Conservation (phyloP, 2,797 vertebrate genomes). For the Gambusia yucatana region DNA sequence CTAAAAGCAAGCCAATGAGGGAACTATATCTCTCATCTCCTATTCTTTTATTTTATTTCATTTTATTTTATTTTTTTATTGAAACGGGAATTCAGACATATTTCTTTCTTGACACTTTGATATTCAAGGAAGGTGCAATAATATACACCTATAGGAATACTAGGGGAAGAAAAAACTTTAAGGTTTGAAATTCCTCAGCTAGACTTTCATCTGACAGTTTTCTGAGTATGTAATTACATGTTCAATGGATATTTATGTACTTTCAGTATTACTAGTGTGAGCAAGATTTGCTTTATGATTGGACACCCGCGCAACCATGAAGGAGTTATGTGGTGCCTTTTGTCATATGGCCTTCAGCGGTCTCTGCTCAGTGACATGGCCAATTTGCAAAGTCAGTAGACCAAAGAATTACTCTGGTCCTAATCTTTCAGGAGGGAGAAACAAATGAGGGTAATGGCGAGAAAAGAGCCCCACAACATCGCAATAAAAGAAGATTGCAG, state of each 20-base stretch:
- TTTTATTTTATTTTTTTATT: neutral
- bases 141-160: neutral
- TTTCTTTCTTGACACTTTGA: neutral
- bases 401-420: constrained; percentile 76
- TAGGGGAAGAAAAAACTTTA: neutral
- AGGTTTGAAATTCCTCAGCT: neutral
- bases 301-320: neutral
- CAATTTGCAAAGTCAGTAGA: constrained; percentile 80
- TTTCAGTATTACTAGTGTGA: neutral
- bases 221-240: neutral
- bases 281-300: constrained; percentile 1
- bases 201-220: neutral
- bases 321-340: neutral
- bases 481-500: neutral
- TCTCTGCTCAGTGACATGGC: constrained; percentile 62
- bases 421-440: constrained; percentile 68
- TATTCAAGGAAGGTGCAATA: neutral
- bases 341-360: neutral
- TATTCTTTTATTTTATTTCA: neutral
- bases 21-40: neutral
- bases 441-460: neutral
- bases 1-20: neutral
- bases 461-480: neutral
- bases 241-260: neutral
- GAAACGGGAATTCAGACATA: neutral